A percentile compares a stretch with the other conserved stretches of the same genome.
phyloP scores from a whole-genome alignment of 1,140 invertebrate species.

The Drosophila busckii region DNA sequence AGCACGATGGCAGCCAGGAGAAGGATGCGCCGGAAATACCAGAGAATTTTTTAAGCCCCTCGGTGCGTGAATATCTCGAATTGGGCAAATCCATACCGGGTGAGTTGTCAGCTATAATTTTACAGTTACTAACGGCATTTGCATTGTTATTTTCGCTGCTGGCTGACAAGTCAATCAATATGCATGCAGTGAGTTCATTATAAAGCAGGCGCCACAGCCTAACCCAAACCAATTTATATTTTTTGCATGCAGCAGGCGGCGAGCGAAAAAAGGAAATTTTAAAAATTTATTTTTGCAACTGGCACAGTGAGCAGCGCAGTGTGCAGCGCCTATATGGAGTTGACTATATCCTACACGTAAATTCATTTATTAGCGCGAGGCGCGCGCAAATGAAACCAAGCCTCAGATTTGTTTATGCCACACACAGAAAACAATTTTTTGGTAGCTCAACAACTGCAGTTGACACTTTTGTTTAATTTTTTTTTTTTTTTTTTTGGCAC shows the following conservation, averaged over 20 bases:
- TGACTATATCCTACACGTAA: slow-evolving; percentile 75
- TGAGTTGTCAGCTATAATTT: no score
- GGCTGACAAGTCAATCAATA: slow-evolving; percentile 37
- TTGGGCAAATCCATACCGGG: slow-evolving; percentile 92
- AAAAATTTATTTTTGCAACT: slow-evolving; percentile 59
- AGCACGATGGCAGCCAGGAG: slow-evolving; percentile 80
- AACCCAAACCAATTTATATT: slow-evolving; percentile 5
- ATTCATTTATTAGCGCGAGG: slow-evolving; percentile 74
- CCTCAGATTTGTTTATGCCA: slow-evolving; percentile 62
- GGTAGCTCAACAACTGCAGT: slow-evolving; percentile 8
- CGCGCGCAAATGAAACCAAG: background rate
- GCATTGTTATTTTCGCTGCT: slow-evolving; percentile 2
- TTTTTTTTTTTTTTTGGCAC: slow-evolving; percentile 28
- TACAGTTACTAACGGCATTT: no score
- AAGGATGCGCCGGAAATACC: slow-evolving; percentile 83
- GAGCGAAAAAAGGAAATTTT: slow-evolving; percentile 26
- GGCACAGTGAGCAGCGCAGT: slow-evolving; percentile 58
- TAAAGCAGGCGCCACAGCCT: background rate
- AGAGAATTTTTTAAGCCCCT: slow-evolving; percentile 89
- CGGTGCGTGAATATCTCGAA: slow-evolving; percentile 90
- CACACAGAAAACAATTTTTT: slow-evolving; percentile 34
- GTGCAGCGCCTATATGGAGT: no score
- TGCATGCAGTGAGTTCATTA: slow-evolving; percentile 18
- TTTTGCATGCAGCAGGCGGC: background rate
- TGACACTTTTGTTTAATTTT: slow-evolving; percentile 53